A percentile compares a stretch with the other conserved stretches of the same genome.
Conservation (phyloP, 1,140 invertebrate species). For the Chionoecetes opilio region DNA sequence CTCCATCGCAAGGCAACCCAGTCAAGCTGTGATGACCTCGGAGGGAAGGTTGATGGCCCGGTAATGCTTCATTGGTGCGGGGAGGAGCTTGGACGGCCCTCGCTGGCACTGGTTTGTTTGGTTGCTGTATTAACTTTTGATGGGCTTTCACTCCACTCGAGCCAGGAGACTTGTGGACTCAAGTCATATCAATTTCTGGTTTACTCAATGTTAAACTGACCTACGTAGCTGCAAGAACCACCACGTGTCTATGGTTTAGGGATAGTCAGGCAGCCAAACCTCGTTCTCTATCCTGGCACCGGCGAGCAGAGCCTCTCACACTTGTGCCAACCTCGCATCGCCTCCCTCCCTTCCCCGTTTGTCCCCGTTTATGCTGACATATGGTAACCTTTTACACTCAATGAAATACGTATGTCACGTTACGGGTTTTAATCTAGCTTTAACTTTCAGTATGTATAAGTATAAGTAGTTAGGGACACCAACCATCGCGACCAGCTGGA, state of each 20-base stretch:
- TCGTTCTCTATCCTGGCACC: not conserved
- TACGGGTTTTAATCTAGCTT: not conserved
- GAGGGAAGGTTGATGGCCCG: slow-evolving; percentile 1
- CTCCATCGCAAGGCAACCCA: not conserved
- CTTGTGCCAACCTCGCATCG: not conserved
- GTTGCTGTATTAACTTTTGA: not conserved
- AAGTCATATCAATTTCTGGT: not conserved
- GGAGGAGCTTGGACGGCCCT: not conserved
- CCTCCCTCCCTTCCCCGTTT: not conserved
- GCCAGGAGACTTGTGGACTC: not conserved
- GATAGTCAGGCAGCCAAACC: not conserved
- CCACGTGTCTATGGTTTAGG: not conserved
- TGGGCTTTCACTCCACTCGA: not conserved
- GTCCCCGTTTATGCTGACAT: not conserved
- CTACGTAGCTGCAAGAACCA: not conserved
- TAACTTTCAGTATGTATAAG: not conserved
- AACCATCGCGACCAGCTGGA: not conserved
- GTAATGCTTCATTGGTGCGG: not conserved
- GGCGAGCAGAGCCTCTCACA: not conserved
- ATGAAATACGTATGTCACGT: not conserved
- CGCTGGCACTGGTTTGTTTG: not conserved
- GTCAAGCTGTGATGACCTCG: slow-evolving; percentile 3
- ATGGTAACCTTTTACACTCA: not conserved
- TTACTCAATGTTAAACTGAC: not conserved
- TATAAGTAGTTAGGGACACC: not conserved